Base-by-base conservation (phyloP, 1,140 invertebrate species). In the Drosophila biarmipes region DNA sequence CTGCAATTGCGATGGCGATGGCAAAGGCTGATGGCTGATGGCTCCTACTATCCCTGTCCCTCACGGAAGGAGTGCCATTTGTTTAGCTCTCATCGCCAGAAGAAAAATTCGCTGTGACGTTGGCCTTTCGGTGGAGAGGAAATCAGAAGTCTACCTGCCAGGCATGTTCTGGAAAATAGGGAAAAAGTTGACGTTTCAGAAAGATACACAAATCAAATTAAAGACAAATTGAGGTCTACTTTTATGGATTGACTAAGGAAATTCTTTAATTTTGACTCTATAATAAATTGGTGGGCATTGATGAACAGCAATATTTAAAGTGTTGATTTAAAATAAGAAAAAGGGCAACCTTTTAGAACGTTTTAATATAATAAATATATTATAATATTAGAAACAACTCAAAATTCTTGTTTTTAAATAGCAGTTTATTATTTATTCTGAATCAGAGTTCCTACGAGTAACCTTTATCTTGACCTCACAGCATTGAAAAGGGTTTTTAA, bases 31-130 rank as follows among this genome's bases (percentile, higher is more conserved):
- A 68, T 55, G 48, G 21, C 15, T 29, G 66, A 67, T 54, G 48
- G 15, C 62, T 48, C 24, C 64, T 46, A 21, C 64, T 46, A 29
- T 46, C 49, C 34, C 64, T 56, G 21, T 46, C 42, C 63, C 51
- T 54, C 51, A 69, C 56, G 34, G 40, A 69, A 69, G 49, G 49
- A 34, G 46, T 66, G 40, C 38, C 66, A 69, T 69, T 55, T 69
- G 66, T 55, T 69, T 69, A 69, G 63, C 66, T 69, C 49, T 69
- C 64, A 56, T 69, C 66, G 66, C 66, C 51, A 46, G 27, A 37
- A n/a, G 29, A 34, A 17, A 46, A 56, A n/a, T 46, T 55, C 27
- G 19, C 51, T 38, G 40, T 48, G 63, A 27, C 49, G 34, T 69
- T 68, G 63, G 35, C 6, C 63, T 19, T 63, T 34, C 45, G n/a